Evolutionary conservation across 2,113 vertebrate species (phyloP).

Genomic region (Pomatostomus ruficeps): DNA sequence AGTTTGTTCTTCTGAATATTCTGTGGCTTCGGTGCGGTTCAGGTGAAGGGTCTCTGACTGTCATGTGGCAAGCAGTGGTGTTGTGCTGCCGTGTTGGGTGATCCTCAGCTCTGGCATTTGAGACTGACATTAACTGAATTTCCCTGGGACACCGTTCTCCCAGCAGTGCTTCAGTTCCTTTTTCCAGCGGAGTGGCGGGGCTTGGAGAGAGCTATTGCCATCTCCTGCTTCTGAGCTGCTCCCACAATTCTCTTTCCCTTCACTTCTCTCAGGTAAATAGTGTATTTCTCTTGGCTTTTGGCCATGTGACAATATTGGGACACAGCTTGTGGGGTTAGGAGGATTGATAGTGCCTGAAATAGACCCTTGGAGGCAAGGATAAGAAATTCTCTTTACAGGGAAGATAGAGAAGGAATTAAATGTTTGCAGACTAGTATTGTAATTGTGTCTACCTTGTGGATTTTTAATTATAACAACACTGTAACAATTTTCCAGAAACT

Average conservation of each 20-base stretch:
- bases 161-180: background rate
- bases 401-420: background rate
- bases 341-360: slow-evolving; percentile 10
- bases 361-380: background rate
- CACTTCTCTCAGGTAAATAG: background rate
- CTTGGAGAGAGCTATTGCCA: background rate
- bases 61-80: background rate
- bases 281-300: background rate
- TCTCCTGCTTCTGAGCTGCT: background rate
- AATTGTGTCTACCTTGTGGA: background rate
- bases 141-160: background rate
- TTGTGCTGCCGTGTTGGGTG: background rate
- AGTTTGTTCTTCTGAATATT: background rate
- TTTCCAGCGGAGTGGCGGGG: background rate
- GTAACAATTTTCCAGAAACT: background rate
- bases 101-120: background rate
- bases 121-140: background rate
- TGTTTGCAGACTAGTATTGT: background rate
- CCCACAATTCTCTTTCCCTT: background rate
- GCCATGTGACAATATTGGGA: background rate
- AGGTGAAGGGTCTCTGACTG: background rate
- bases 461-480: background rate
- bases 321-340: background rate
- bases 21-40: background rate
- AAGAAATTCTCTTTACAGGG: background rate